phyloP scores from a whole-genome alignment of 1,140 invertebrate species.

The Periplaneta americana region DNA sequence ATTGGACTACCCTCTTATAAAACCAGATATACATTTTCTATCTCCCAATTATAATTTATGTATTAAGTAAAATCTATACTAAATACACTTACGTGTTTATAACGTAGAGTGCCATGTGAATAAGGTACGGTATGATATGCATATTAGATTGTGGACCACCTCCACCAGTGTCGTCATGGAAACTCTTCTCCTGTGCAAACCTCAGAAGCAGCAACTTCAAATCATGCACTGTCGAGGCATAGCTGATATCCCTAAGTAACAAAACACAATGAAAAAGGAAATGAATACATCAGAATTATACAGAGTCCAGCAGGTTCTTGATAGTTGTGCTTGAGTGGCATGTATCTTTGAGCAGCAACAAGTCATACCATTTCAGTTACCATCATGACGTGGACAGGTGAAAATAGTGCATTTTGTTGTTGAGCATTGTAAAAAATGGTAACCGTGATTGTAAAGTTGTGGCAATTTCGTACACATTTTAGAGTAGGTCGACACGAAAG shows the following conservation, averaged over 20 bases:
- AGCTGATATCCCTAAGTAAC: slow-evolving; percentile 70
- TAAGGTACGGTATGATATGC: slow-evolving; percentile 90
- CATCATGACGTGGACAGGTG: no score
- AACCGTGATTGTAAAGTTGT: no score
- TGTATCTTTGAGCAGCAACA: no score
- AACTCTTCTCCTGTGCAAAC: slow-evolving; percentile 91
- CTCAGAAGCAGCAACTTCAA: slow-evolving; percentile 84
- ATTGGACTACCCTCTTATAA: no score
- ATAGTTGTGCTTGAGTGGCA: no score
- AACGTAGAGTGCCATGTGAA: slow-evolving; percentile 93
- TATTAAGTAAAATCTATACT: background rate
- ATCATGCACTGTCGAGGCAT: slow-evolving; percentile 86
- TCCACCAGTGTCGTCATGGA: slow-evolving; percentile 95
- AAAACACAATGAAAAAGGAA: background rate
- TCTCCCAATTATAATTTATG: background rate
- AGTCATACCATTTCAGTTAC: no score
- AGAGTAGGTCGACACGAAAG: no score
- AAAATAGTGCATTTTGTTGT: no score
- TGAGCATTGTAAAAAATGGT: no score
- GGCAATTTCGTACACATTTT: no score
- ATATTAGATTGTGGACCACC: slow-evolving; percentile 96
- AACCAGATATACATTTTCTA: background rate
- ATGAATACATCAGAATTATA: no score
- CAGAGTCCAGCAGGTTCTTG: no score
- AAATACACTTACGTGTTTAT: slow-evolving; percentile 75